These are phyloP conservation scores for Melanotus villosus DNA, from an alignment of 2,888 invertebrate genomes.

Conservation along the genomic window DNA sequence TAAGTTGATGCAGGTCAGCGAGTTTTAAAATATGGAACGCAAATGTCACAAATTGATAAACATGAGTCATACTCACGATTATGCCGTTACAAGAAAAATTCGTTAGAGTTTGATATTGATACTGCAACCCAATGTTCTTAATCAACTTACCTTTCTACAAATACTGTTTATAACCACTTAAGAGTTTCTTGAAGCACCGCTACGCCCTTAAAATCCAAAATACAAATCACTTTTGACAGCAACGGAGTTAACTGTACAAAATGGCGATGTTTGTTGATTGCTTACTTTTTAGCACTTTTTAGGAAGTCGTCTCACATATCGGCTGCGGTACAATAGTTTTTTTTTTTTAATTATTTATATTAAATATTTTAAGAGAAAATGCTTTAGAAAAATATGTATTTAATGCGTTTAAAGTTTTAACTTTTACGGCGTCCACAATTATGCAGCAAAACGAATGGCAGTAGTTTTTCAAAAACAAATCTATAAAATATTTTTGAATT, in stretches of 20 bases:
- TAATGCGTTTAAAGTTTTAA: no score
- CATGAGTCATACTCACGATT: slow-evolving; percentile 25
- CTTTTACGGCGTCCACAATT: no score
- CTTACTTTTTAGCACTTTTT: no score
- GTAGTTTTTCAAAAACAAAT: no score
- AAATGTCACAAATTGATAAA: slow-evolving; percentile 29
- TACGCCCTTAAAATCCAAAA: slow-evolving; percentile 4
- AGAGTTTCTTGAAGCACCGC: not conserved
- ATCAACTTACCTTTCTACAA: not conserved
- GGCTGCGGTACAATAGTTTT: no score
- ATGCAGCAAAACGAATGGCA: no score
- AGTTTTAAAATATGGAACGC: slow-evolving; percentile 34
- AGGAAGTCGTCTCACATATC: no score
- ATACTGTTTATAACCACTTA: not conserved
- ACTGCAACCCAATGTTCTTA: not conserved
- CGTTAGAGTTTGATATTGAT: not conserved
- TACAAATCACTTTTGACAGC: slow-evolving; percentile 20
- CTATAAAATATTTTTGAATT: no score
- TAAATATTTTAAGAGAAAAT: no score
- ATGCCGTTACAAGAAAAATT: not conserved
- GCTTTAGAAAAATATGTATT: no score
- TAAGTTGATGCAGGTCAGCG: slow-evolving; percentile 12
- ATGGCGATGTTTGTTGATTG: slow-evolving; percentile 30
- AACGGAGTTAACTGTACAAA: slow-evolving; percentile 14
- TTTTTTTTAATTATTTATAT: no score